Evolutionary conservation across 2,113 vertebrate species (phyloP).

Genomic region (Apodemus speciosus): DNA sequence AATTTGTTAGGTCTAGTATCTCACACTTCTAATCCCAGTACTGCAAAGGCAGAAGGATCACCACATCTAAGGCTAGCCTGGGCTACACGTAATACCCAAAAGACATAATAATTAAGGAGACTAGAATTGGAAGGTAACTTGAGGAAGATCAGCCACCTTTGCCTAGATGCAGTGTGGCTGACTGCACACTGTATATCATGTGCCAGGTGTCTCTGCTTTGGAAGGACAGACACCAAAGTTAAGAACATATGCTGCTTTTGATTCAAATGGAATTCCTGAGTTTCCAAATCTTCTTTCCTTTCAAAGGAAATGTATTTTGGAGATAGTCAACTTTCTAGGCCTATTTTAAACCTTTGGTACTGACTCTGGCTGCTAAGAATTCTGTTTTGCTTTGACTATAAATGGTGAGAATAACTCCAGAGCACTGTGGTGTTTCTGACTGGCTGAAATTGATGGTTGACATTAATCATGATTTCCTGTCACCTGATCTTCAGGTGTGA

Average conservation of each 20-base stretch:
- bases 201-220: not conserved
- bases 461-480: too few species aligned
- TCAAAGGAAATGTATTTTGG: not conserved
- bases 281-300: conserved; percentile 5
- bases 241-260: not conserved
- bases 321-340: not conserved
- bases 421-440: not conserved
- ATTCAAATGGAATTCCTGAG: not conserved
- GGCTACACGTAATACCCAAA: not conserved
- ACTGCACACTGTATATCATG: not conserved
- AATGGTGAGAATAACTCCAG: not conserved
- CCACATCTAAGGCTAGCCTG: not conserved
- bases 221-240: not conserved
- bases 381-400: conserved; percentile 45
- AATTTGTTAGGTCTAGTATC: not conserved
- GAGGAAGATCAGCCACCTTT: not conserved
- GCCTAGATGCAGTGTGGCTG: not conserved
- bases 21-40: not conserved
- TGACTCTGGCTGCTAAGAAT: not conserved
- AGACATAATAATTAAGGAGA: not conserved
- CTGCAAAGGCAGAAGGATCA: not conserved
- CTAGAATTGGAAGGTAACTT: not conserved
- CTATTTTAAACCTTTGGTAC: not conserved
- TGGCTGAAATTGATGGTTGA: too few species aligned
- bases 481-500: too few species aligned